Evolutionary conservation across 2,113 vertebrate species (phyloP).

Genomic region (Arothron firmamentum): DNA sequence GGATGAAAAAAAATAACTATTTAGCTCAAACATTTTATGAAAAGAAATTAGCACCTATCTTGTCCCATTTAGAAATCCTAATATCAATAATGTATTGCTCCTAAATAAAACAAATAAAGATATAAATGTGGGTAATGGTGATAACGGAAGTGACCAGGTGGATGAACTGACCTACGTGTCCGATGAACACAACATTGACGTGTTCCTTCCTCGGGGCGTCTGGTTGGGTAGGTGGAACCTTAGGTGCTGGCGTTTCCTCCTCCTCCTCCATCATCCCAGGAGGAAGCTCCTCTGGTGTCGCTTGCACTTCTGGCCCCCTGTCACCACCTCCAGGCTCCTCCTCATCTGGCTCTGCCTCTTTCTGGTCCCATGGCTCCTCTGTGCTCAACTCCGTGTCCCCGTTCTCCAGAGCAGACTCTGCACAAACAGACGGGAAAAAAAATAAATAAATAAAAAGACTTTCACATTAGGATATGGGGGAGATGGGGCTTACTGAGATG

Average conservation of each 20-base stretch:
- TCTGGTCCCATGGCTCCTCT: conserved; percentile 93
- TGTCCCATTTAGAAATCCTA: no score
- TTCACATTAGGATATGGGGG: background rate
- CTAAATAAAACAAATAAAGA: no score
- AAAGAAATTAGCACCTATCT: no score
- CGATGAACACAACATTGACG: conserved; percentile 97
- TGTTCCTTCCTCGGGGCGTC: conserved; percentile 96
- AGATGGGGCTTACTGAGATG: no score
- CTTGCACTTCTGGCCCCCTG: conserved; percentile 65
- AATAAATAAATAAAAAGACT: background rate
- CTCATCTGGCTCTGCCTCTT: conserved; percentile 87
- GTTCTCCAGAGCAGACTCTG: conserved; percentile 82
- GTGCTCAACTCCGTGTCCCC: conserved; percentile 83
- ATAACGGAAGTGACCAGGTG: no score
- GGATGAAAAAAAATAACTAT: no score
- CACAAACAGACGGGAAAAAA: background rate
- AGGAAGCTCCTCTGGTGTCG: conserved; percentile 72
- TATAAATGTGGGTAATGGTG: no score
- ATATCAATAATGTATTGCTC: no score
- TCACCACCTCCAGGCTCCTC: conserved; percentile 85
- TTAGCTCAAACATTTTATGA: no score
- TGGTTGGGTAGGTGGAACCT: conserved; percentile 81
- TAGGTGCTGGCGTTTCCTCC: conserved; percentile 86
- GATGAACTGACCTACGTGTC: conserved; percentile 88
- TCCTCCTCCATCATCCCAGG: conserved; percentile 79